Evolutionary conservation across 2,113 vertebrate species (phyloP).

Genomic region (Datnioides undecimradiatus): DNA sequence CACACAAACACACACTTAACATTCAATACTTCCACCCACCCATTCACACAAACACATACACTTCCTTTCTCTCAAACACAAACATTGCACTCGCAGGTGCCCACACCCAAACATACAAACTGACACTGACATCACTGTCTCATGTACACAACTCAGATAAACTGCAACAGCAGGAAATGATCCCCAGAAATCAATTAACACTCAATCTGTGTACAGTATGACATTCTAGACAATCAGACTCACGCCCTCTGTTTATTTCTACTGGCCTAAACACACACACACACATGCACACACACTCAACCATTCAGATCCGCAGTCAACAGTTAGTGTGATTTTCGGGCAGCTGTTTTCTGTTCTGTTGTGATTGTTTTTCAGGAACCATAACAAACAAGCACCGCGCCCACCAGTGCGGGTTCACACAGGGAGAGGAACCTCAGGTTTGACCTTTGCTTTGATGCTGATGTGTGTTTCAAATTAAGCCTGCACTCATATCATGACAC

Average conservation of each 20-base stretch:
- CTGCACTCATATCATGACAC: too few species aligned
- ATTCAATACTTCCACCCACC: background rate
- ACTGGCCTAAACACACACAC: slow-evolving; percentile 25
- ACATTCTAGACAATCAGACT: slow-evolving; percentile 2
- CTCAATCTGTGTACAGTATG: background rate
- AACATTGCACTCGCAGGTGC: background rate
- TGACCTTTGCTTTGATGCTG: slow-evolving; percentile 17
- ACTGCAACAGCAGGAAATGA: slow-evolving; percentile 7
- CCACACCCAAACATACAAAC: background rate
- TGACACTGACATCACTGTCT: background rate
- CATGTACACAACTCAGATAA: background rate
- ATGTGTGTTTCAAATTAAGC: background rate
- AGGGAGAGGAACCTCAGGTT: background rate
- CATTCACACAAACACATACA: slow-evolving; percentile 22
- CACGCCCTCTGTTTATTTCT: slow-evolving; percentile 34
- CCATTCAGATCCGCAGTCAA: background rate
- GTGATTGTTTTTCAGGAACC: slow-evolving; percentile 56
- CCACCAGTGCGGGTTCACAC: slow-evolving; percentile 4
- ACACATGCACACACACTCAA: background rate
- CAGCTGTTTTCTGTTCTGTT: slow-evolving; percentile 76
- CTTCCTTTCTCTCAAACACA: background rate
- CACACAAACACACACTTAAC: background rate
- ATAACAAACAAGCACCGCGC: slow-evolving; percentile 53
- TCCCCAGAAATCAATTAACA: slow-evolving; percentile 27
- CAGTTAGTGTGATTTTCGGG: background rate